A percentile compares a stretch with the other conserved stretches of the same genome.
Evolutionary conservation across 2,797 vertebrate species (phyloP).

Genomic region (Gephyroberyx darwinii): DNA sequence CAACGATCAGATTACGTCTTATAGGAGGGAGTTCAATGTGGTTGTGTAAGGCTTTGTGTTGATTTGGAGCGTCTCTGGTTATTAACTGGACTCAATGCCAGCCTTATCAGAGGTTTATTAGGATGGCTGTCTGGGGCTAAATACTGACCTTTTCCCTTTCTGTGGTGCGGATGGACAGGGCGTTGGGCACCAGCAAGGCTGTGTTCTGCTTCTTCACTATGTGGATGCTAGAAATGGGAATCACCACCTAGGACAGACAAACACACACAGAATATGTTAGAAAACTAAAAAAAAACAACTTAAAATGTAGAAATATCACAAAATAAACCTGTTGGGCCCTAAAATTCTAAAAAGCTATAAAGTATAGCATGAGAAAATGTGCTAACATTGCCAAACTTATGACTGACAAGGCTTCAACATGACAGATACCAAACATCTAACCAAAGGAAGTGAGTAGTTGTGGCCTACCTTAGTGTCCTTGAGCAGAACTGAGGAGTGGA

Average conservation of each 20-base stretch:
- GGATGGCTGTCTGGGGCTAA: background rate
- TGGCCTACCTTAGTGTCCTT: constrained; percentile 86
- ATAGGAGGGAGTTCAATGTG: background rate
- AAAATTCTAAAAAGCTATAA: background rate
- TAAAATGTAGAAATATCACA: too few relatives aligned
- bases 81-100: background rate
- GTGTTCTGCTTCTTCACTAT: constrained; percentile 90
- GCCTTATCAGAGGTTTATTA: background rate
- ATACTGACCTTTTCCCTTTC: constrained; percentile 85
- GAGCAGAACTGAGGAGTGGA: constrained; percentile 87
- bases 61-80: background rate
- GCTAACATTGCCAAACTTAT: background rate
- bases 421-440: background rate
- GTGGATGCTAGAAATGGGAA: constrained; percentile 80
- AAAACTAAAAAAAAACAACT: background rate
- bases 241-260: constrained; percentile 74
- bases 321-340: too few relatives aligned
- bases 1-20: constrained; percentile 7
- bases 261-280: constrained; percentile 1
- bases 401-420: background rate
- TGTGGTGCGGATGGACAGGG: constrained; percentile 84
- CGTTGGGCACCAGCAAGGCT: constrained; percentile 88
- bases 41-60: background rate
- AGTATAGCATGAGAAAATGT: background rate
- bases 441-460: background rate